Percentiles rank a stretch among this genome's conserved stretches.
Evolutionary conservation across 92 coral and sea anemone species (phyloP).

Genomic region (Bergia puertoricense): DNA sequence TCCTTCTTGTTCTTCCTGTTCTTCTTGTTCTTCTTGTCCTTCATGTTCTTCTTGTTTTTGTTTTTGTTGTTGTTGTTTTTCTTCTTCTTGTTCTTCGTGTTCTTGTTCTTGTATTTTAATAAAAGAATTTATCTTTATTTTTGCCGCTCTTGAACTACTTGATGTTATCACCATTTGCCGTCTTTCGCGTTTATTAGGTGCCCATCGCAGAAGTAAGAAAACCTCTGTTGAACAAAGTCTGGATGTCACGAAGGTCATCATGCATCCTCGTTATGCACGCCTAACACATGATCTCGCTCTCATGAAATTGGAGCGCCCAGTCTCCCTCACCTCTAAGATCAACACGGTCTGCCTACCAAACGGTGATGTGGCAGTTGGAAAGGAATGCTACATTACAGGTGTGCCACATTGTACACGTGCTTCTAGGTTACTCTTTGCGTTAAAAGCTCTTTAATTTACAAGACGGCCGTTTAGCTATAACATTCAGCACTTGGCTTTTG

Average conservation of each 20-base stretch:
- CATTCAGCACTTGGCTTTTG: background rate
- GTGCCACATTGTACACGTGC: background rate
- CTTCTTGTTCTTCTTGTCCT: too few species aligned
- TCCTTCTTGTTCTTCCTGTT: too few species aligned
- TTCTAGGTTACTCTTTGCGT: background rate
- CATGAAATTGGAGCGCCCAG: background rate
- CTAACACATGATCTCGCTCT: conserved; percentile 11
- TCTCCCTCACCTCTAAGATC: background rate
- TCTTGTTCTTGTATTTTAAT: too few species aligned
- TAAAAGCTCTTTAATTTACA: background rate
- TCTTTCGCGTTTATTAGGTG: background rate
- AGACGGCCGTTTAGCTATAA: background rate
- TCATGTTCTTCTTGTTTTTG: too few species aligned
- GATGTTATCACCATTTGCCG: too few species aligned
- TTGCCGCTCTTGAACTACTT: too few species aligned
- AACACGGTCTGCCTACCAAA: conserved; percentile 14
- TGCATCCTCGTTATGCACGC: background rate
- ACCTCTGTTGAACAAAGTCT: background rate
- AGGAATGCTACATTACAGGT: conserved; percentile 25
- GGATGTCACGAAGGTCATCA: background rate
- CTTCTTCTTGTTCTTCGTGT: too few species aligned
- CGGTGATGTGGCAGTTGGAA: conserved; percentile 3
- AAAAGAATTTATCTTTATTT: too few species aligned
- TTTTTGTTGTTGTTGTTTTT: too few species aligned
- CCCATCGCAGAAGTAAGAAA: background rate